A percentile compares a stretch with the other conserved stretches of the same genome.
Conservation (phyloP, 1,140 invertebrate species). For the Saxidomus purpurata region DNA sequence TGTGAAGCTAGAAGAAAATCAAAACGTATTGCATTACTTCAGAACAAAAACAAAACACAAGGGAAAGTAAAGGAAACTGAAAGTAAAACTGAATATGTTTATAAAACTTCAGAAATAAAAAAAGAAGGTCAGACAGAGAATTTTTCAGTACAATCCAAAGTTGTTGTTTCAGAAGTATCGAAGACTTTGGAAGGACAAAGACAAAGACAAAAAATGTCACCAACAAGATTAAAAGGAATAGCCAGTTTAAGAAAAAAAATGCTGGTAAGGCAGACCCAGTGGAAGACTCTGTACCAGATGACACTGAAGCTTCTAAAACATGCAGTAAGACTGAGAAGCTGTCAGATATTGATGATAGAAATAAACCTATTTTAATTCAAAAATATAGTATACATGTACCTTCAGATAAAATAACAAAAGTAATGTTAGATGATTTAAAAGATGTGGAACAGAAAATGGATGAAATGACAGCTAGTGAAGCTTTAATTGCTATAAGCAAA, state of each 20-base stretch:
- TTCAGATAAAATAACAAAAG: not conserved
- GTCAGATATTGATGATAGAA: not conserved
- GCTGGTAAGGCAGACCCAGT: not conserved
- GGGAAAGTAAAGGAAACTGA: not conserved
- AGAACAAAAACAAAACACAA: not conserved
- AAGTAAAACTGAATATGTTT: not conserved
- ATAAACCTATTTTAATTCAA: not conserved
- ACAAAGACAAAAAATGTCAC: not conserved
- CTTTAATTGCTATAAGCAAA: constrained; percentile 6
- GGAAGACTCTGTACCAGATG: not conserved
- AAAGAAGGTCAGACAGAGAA: not conserved
- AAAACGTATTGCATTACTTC: constrained; percentile 3
- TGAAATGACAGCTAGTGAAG: constrained; percentile 35
- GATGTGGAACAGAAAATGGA: not conserved
- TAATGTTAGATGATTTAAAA: not conserved
- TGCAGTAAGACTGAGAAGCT: not conserved
- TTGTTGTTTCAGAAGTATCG: not conserved
- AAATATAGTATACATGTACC: too few relatives aligned
- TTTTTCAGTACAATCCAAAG: too few relatives aligned
- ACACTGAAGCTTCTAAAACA: not conserved
- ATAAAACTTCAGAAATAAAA: not conserved
- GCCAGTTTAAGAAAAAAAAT: not conserved
- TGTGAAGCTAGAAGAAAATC: not conserved
- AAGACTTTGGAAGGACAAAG: not conserved
- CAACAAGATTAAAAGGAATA: not conserved